Evolutionary conservation across 1,140 invertebrate genomes (phyloP).

Genomic region (Macrobrachium nipponense): DNA sequence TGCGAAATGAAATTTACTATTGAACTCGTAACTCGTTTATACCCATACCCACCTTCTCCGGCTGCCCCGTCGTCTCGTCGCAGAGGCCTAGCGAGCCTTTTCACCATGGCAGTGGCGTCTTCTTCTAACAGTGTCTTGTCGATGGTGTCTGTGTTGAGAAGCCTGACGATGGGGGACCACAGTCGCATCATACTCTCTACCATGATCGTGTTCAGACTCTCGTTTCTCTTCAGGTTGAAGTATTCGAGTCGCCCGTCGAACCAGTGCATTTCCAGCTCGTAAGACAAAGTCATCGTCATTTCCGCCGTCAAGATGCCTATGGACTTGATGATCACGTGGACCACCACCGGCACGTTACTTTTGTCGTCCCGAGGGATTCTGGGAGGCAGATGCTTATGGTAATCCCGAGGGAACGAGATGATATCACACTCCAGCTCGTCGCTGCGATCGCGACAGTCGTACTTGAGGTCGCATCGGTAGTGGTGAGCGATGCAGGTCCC

Average conservation of each 20-base stretch:
- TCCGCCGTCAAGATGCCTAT: slow-evolving; percentile 11
- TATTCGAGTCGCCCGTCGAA: slow-evolving; percentile 34
- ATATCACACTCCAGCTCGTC: slow-evolving; percentile 78
- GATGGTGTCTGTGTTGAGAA: slow-evolving; percentile 46
- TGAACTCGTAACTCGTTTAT: not conserved
- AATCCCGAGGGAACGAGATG: slow-evolving; percentile 31
- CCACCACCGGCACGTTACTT: slow-evolving; percentile 1
- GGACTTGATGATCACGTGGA: slow-evolving; percentile 37
- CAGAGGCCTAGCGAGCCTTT: not conserved
- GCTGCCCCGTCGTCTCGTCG: not conserved
- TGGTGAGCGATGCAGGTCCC: slow-evolving; percentile 70
- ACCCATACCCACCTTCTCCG: not conserved
- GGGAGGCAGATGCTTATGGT: slow-evolving; percentile 56
- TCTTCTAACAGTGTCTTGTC: slow-evolving; percentile 29
- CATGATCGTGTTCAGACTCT: slow-evolving; percentile 32
- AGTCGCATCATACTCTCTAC: slow-evolving; percentile 10
- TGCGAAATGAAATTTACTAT: too few species aligned
- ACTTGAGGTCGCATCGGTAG: slow-evolving; percentile 74
- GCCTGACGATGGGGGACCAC: slow-evolving; percentile 31
- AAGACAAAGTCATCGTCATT: slow-evolving; percentile 44
- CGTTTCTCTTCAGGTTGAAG: slow-evolving; percentile 38
- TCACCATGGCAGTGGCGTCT: not conserved
- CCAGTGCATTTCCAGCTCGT: slow-evolving; percentile 37
- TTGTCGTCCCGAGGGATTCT: not conserved
- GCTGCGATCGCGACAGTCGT: slow-evolving; percentile 78